Percentiles rank a stretch among this genome's conserved stretches.
Conservation (phyloP, 2,113 vertebrate genomes). For the Ailurus styani region DNA sequence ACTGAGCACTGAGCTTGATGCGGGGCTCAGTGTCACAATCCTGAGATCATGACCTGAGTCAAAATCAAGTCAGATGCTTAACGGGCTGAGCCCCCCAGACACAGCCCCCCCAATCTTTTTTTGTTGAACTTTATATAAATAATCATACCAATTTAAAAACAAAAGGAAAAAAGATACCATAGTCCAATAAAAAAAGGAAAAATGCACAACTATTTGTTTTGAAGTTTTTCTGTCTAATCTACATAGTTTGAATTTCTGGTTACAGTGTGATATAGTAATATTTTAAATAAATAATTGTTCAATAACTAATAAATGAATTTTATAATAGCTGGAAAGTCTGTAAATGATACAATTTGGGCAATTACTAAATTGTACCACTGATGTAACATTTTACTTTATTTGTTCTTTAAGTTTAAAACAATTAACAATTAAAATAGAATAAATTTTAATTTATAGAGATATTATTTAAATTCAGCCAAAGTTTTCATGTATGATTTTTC, state of each 20-base stretch:
- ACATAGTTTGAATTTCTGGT: neutral
- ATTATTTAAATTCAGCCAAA: neutral
- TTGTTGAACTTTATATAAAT: neutral
- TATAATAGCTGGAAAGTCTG: neutral
- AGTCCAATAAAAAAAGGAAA: neutral
- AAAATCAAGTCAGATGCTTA: neutral
- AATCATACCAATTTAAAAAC: neutral
- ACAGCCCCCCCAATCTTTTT: neutral
- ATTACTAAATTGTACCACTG: neutral
- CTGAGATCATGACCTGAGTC: neutral
- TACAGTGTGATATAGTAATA: neutral
- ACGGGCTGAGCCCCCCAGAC: neutral
- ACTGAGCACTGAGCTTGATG: neutral
- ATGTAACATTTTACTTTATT: neutral
- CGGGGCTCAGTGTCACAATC: neutral
- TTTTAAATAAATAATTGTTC: neutral
- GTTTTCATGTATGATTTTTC: neutral
- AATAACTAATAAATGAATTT: neutral
- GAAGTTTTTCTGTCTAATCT: neutral
- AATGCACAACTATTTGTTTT: neutral
- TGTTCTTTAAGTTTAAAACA: neutral
- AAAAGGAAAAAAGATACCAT: neutral
- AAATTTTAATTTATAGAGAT: neutral
- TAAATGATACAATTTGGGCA: neutral
- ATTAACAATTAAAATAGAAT: neutral